phyloP scores from a whole-genome alignment of 1,140 invertebrate species.

The Atta colombica region DNA sequence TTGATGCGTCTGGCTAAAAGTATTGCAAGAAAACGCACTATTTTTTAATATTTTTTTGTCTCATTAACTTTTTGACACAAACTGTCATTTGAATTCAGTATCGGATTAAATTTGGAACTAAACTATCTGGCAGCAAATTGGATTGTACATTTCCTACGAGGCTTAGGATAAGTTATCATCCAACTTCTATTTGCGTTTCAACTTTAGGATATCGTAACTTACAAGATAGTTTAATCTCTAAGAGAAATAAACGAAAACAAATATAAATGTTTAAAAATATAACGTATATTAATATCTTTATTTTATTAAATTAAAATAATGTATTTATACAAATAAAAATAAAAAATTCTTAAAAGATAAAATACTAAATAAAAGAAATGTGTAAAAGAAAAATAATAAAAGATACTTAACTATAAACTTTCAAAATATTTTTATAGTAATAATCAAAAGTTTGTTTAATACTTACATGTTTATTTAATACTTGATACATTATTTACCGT shows the following conservation, averaged over 20 bases:
- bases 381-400: neutral
- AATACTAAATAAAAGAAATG: neutral
- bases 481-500: neutral
- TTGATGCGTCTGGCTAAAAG: neutral
- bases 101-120: neutral
- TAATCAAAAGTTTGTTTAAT: neutral
- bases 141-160: slow-evolving; percentile 8
- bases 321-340: neutral
- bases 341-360: neutral
- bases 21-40: neutral
- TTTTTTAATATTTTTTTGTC: neutral
- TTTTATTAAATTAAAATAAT: slow-evolving; percentile 1
- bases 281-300: neutral
- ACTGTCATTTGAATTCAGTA: slow-evolving; percentile 13
- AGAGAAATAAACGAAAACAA: neutral
- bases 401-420: neutral
- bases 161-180: slow-evolving; percentile 12
- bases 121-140: neutral
- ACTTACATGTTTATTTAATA: neutral
- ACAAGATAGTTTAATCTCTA: neutral
- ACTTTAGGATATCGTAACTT: neutral
- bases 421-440: neutral
- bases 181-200: neutral
- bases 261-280: neutral
- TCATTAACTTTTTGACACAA: slow-evolving; percentile 19